Evolutionary conservation across 1,140 invertebrate species (phyloP).

Genomic region (Bombus terrestris): DNA sequence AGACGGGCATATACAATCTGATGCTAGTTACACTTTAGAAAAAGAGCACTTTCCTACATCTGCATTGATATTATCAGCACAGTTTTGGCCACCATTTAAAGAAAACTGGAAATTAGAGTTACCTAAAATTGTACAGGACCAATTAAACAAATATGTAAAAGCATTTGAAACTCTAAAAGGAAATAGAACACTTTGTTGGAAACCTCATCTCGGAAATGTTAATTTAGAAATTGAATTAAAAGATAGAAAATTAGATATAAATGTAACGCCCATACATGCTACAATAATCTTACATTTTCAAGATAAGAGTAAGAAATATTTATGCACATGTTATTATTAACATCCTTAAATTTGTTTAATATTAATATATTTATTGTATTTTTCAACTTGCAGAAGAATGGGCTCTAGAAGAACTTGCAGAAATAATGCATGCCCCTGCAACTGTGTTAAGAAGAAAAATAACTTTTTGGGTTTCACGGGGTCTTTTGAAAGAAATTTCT

Average conservation of each 20-base stretch:
- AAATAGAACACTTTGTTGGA: slow-evolving; percentile 97
- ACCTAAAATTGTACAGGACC: slow-evolving; percentile 90
- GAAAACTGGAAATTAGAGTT: slow-evolving; percentile 95
- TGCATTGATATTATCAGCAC: slow-evolving; percentile 96
- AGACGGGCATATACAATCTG: slow-evolving; percentile 93
- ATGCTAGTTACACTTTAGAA: slow-evolving; percentile 84
- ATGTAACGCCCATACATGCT: slow-evolving; percentile 96
- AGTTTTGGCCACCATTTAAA: slow-evolving; percentile 99
- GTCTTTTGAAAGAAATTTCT: slow-evolving; percentile 89
- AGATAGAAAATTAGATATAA: slow-evolving; percentile 90
- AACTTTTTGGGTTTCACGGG: slow-evolving; percentile 95
- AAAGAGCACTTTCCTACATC: slow-evolving; percentile 87
- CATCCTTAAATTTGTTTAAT: not conserved
- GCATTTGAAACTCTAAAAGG: slow-evolving; percentile 96
- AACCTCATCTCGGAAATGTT: slow-evolving; percentile 95
- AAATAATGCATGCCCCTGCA: slow-evolving; percentile 92
- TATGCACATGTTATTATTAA: not conserved
- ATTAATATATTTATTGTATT: not conserved
- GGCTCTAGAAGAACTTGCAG: slow-evolving; percentile 92
- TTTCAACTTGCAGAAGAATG: slow-evolving; percentile 86
- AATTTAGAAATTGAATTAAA: slow-evolving; percentile 96
- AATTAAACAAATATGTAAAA: slow-evolving; percentile 94
- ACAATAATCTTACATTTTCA: slow-evolving; percentile 98
- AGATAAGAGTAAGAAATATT: slow-evolving; percentile 87
- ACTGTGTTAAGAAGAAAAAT: slow-evolving; percentile 93